Conservation (phyloP, 2,888 invertebrate genomes). For the Yponomeuta malinellus region DNA sequence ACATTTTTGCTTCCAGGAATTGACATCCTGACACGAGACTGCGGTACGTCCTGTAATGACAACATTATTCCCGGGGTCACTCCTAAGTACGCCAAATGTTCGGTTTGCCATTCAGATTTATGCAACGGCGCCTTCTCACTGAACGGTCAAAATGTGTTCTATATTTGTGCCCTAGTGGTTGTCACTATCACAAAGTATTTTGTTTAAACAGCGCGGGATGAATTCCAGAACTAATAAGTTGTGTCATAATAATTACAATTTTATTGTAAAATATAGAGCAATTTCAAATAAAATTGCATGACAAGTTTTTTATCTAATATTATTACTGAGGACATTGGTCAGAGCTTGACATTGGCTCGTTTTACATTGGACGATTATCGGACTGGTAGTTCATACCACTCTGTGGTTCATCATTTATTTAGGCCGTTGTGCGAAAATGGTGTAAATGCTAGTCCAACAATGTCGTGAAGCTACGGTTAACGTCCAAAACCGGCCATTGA, state of each 20-base stretch:
- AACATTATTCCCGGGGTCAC: constrained; percentile 23
- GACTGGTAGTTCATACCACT: too few relatives aligned
- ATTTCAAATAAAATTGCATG: too few relatives aligned
- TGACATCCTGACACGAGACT: constrained; percentile 47
- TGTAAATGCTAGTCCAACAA: too few relatives aligned
- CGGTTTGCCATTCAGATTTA: constrained; percentile 46
- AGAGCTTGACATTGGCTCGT: too few relatives aligned
- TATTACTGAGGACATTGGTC: too few relatives aligned
- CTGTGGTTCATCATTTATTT: too few relatives aligned
- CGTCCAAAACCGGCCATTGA: too few relatives aligned
- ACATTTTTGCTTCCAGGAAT: constrained; percentile 33
- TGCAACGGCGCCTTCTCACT: constrained; percentile 46
- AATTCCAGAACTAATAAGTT: background rate
- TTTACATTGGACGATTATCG: too few relatives aligned
- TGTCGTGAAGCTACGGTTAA: too few relatives aligned
- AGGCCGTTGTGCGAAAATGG: too few relatives aligned
- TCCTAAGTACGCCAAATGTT: constrained; percentile 41
- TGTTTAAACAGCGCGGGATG: background rate
- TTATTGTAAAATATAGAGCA: background rate
- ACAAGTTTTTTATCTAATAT: too few relatives aligned
- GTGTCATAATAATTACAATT: background rate
- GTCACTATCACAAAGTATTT: background rate
- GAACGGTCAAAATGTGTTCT: constrained; percentile 28
- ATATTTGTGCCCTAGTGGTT: constrained; percentile 25
- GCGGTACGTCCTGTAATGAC: constrained; percentile 41